Conservation (phyloP, 2,888 invertebrate species). For the Oligia fasciuncula region DNA sequence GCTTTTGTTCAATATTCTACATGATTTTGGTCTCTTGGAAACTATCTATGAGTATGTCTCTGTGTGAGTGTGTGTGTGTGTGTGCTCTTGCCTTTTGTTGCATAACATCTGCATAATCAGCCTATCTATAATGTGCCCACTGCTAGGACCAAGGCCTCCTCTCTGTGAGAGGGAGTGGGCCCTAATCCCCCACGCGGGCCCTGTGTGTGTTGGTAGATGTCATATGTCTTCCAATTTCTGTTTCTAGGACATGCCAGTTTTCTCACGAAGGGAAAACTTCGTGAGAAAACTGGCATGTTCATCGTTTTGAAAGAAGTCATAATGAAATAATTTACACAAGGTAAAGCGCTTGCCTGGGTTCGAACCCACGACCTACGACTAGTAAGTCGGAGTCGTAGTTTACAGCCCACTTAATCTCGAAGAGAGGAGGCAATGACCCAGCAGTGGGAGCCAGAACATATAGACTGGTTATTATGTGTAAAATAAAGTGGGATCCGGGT, state of each 20-base stretch:
- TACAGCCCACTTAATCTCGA: too few species aligned
- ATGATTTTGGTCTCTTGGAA: background rate
- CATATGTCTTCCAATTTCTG: background rate
- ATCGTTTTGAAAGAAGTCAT: too few species aligned
- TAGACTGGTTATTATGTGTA: too few species aligned
- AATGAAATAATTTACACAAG: too few species aligned
- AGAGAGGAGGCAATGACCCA: too few species aligned
- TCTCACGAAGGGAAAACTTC: too few species aligned
- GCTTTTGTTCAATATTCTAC: conserved; percentile 13
- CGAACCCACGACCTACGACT: too few species aligned
- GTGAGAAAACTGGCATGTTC: too few species aligned
- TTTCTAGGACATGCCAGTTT: background rate
- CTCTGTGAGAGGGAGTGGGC: background rate
- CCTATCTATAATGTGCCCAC: background rate
- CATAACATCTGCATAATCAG: background rate
- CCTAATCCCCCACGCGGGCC: background rate
- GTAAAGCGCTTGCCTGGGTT: too few species aligned
- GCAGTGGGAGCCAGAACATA: too few species aligned
- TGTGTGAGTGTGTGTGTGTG: too few species aligned
- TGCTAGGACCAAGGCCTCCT: background rate
- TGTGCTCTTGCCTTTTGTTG: conserved; percentile 2
- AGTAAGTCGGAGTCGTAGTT: too few species aligned
- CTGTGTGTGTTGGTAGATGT: background rate
- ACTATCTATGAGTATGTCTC: background rate
- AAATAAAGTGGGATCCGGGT: background rate